A percentile compares a stretch with the other conserved stretches of the same genome.
Conservation (phyloP, 1,140 invertebrate species). For the Papilio xuthus region DNA sequence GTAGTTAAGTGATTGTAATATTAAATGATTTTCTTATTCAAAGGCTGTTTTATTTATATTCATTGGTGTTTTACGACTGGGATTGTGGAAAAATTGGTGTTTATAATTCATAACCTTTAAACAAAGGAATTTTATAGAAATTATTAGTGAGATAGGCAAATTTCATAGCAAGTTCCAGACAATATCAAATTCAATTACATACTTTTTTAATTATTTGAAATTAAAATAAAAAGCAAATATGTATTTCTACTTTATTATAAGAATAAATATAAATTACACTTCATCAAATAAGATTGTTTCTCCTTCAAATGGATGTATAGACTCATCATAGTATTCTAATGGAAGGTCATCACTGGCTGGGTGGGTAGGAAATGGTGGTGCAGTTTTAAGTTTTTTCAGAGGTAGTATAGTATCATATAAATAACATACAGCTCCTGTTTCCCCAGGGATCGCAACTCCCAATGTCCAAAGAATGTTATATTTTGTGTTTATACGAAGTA, state of each 20-base stretch:
- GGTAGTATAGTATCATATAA: slow-evolving; percentile 91
- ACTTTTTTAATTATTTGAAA: background rate
- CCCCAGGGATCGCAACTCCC: slow-evolving; percentile 91
- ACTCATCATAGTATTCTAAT: slow-evolving; percentile 88
- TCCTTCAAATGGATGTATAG: slow-evolving; percentile 87
- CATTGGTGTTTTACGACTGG: background rate
- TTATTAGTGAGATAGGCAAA: background rate
- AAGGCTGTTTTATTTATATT: background rate
- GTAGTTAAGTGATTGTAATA: slow-evolving; percentile 4
- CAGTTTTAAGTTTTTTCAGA: slow-evolving; percentile 81
- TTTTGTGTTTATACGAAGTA: slow-evolving; percentile 96
- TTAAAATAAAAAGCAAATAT: background rate
- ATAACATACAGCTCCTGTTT: slow-evolving; percentile 89
- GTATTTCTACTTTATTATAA: background rate
- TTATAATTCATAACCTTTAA: background rate
- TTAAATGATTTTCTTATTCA: slow-evolving; percentile 17
- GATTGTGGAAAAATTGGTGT: background rate
- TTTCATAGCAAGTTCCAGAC: too few relatives aligned
- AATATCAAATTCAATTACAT: background rate
- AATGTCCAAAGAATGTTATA: slow-evolving; percentile 95
- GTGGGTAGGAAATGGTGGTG: slow-evolving; percentile 92
- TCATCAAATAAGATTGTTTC: slow-evolving; percentile 86
- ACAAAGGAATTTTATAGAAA: background rate
- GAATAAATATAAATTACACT: slow-evolving; percentile 55
- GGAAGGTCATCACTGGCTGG: slow-evolving; percentile 83